Percentiles rank a stretch among this genome's conserved stretches.
phyloP scores from a whole-genome alignment of 2,888 invertebrate species.

The Drosophila lacicola region DNA sequence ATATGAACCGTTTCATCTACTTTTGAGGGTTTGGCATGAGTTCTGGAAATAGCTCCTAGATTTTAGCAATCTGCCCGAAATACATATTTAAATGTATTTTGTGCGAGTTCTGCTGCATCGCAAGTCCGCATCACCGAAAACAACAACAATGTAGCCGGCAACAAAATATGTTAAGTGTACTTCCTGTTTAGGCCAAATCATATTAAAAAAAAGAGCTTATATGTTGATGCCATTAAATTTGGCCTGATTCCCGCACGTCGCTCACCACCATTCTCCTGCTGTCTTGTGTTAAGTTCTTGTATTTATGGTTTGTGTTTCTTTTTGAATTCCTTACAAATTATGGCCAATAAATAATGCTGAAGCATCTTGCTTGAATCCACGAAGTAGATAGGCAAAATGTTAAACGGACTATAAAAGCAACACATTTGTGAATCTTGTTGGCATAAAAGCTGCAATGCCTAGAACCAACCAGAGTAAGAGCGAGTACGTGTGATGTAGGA shows the following conservation, averaged over 20 bases:
- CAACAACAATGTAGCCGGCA: conserved; percentile 42
- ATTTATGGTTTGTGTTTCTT: too few species aligned
- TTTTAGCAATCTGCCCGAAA: conserved; percentile 70
- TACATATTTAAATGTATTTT: too few species aligned
- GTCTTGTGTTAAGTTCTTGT: too few species aligned
- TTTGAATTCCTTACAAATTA: conserved; percentile 21
- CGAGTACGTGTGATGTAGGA: too few species aligned
- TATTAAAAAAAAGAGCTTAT: conserved; percentile 56
- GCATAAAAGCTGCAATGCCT: too few species aligned
- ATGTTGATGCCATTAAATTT: conserved; percentile 36
- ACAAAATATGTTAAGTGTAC: conserved; percentile 55
- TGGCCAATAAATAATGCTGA: conserved; percentile 28
- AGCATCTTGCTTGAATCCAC: conserved; percentile 8
- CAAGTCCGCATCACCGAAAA: conserved; percentile 8
- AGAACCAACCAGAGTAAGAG: too few species aligned
- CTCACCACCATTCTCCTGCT: too few species aligned
- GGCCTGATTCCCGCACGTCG: conserved; percentile 3
- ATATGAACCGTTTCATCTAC: conserved; percentile 52
- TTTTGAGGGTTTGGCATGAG: conserved; percentile 6
- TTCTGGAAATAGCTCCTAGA: conserved; percentile 12
- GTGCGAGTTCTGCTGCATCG: conserved; percentile 33
- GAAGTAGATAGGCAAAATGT: conserved; percentile 12
- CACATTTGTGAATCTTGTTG: too few species aligned
- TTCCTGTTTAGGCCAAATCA: conserved; percentile 73
- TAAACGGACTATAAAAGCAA: conserved; percentile 7